phyloP scores from a whole-genome alignment of 2,888 invertebrate genomes.

The Diaprepes abbreviatus region DNA sequence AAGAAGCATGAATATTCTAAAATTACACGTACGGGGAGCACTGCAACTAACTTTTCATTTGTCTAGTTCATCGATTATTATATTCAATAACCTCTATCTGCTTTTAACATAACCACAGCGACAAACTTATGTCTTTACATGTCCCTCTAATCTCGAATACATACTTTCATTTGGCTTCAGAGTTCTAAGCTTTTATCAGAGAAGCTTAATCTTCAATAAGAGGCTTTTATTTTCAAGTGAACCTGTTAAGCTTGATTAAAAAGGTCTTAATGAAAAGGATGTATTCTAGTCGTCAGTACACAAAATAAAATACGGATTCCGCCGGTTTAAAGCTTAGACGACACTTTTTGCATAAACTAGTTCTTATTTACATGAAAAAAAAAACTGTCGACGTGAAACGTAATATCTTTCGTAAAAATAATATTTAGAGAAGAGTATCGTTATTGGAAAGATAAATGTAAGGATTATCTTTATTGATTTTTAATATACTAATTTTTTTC shows the following conservation, averaged over 20 bases:
- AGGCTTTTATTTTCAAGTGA: constrained; percentile 16
- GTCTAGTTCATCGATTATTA: too few species aligned
- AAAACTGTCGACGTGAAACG: too few species aligned
- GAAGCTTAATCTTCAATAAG: constrained; percentile 16
- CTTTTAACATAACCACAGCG: constrained; percentile 3
- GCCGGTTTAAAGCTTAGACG: background rate
- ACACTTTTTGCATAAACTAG: background rate
- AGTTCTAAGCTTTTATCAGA: constrained; percentile 15
- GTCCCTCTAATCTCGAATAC: constrained; percentile 23
- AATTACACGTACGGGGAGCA: too few species aligned
- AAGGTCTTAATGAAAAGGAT: constrained; percentile 12
- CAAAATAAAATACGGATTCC: background rate
- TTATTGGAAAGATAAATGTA: too few species aligned
- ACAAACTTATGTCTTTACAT: constrained; percentile 37
- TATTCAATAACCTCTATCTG: background rate
- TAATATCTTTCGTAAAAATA: too few species aligned
- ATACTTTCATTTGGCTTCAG: constrained; percentile 29
- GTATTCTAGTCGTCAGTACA: background rate
- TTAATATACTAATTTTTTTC: too few species aligned
- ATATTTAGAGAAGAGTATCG: too few species aligned
- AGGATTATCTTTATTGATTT: too few species aligned
- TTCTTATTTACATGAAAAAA: background rate
- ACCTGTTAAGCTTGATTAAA: constrained; percentile 20
- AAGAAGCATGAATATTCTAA: too few species aligned
- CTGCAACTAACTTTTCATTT: too few species aligned